A percentile compares a stretch with the other conserved stretches of the same genome.
phyloP scores from a whole-genome alignment of 2,113 vertebrate species.

The Pantherophis guttatus region DNA sequence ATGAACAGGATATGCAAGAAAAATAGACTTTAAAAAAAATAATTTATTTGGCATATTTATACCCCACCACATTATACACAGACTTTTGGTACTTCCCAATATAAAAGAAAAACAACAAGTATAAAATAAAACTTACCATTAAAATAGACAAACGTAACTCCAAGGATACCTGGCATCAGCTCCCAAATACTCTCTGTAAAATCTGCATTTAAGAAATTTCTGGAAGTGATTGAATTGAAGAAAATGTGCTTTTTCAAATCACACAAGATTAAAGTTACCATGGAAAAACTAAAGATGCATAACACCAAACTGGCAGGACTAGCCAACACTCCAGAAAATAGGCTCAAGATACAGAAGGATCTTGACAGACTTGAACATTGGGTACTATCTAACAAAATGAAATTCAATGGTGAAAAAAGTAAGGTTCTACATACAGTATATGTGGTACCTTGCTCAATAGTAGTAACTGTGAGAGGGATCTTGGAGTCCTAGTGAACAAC shows the following conservation, averaged over 20 bases:
- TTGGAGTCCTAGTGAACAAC: no score
- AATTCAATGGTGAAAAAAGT: no score
- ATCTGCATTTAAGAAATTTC: background rate
- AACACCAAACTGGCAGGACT: background rate
- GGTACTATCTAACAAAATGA: no score
- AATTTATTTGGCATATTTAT: background rate
- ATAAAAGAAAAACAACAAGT: background rate
- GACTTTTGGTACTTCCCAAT: background rate
- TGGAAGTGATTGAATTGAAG: background rate
- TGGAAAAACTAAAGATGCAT: background rate
- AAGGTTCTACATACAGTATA: no score
- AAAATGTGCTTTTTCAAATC: background rate
- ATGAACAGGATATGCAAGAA: background rate
- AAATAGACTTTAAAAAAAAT: background rate
- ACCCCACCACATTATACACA: background rate
- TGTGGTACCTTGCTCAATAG: no score
- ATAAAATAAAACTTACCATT: background rate
- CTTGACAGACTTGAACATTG: no score
- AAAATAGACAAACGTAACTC: background rate
- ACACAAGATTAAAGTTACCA: background rate
- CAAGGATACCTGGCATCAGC: background rate
- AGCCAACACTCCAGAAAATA: no score
- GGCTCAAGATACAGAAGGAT: no score
- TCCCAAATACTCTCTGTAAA: background rate
- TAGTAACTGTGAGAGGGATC: no score